Evolutionary conservation across 2,113 vertebrate genomes (phyloP).

Genomic region (Microcebus lehilahytsara): DNA sequence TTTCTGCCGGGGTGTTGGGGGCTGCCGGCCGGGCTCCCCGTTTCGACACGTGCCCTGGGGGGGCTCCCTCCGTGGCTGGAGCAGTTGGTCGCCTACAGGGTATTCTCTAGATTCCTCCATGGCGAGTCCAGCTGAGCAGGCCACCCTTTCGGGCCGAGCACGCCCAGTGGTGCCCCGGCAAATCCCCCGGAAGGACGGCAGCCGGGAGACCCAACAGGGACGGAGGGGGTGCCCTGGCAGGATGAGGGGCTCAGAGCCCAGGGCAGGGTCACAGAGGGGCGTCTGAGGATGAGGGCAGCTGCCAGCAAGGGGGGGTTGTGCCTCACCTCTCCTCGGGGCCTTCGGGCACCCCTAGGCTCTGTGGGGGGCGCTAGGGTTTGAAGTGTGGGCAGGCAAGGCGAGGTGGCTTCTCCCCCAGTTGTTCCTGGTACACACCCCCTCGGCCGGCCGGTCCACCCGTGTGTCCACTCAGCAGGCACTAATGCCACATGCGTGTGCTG

Average conservation of each 20-base stretch:
- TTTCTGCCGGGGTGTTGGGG: rapidly evolving
- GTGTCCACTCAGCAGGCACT: not conserved
- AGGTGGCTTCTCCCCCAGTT: not conserved
- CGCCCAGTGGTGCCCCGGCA: no score
- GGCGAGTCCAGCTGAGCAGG: rapidly evolving
- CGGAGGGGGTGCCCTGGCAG: rapidly evolving
- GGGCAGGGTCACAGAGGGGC: no score
- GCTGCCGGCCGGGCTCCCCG: not conserved
- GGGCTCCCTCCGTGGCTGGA: no score
- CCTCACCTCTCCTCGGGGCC: not conserved
- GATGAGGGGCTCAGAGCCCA: not conserved
- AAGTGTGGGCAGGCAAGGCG: not conserved
- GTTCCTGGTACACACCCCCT: not conserved
- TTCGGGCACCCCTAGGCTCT: not conserved
- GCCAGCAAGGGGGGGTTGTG: not conserved
- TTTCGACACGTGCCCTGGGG: rapidly evolving
- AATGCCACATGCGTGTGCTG: not conserved
- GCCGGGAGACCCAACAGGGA: no score
- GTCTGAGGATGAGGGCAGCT: not conserved
- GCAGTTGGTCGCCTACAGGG: not conserved
- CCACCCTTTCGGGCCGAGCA: not conserved
- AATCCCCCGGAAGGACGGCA: not conserved
- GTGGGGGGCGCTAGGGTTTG: not conserved
- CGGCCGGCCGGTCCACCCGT: rapidly evolving
- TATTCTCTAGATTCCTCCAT: not conserved